Evolutionary conservation across 2,888 invertebrate genomes (phyloP).

Genomic region (Frankliniella fusca): DNA sequence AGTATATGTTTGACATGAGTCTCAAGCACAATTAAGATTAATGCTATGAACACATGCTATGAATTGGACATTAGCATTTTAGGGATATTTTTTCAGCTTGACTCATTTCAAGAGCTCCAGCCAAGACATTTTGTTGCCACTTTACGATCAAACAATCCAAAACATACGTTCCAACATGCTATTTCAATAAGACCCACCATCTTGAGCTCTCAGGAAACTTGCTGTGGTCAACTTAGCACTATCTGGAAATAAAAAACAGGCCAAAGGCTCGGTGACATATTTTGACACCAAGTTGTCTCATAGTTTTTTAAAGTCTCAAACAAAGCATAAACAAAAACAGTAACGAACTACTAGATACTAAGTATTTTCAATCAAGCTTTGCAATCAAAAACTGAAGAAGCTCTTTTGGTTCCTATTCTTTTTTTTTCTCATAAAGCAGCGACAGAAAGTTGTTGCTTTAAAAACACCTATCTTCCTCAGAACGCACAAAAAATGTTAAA

Average conservation of each 20-base stretch:
- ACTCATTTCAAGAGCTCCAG: conserved; percentile 22
- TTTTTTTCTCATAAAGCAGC: too few species aligned
- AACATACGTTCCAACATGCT: conserved; percentile 24
- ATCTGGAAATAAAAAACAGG: conserved; percentile 26
- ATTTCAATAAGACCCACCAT: conserved; percentile 16
- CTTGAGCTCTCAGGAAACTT: conserved; percentile 26
- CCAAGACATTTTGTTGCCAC: conserved; percentile 17
- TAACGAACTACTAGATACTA: too few species aligned
- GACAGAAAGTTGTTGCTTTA: too few species aligned
- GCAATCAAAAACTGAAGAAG: too few species aligned
- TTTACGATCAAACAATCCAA: conserved; percentile 26
- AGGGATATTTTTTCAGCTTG: background rate
- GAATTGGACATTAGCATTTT: background rate
- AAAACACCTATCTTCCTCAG: too few species aligned
- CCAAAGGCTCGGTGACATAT: conserved; percentile 8
- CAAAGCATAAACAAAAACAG: background rate
- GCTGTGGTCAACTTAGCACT: conserved; percentile 19
- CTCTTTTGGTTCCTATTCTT: too few species aligned
- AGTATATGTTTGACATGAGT: background rate
- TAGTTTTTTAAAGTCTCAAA: background rate
- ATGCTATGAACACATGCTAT: background rate
- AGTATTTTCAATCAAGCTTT: too few species aligned
- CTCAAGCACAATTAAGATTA: background rate
- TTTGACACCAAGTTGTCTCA: conserved; percentile 14
- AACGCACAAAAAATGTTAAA: too few species aligned